phyloP scores from a whole-genome alignment of 2,888 invertebrate genomes.

The Athalia rosae region DNA sequence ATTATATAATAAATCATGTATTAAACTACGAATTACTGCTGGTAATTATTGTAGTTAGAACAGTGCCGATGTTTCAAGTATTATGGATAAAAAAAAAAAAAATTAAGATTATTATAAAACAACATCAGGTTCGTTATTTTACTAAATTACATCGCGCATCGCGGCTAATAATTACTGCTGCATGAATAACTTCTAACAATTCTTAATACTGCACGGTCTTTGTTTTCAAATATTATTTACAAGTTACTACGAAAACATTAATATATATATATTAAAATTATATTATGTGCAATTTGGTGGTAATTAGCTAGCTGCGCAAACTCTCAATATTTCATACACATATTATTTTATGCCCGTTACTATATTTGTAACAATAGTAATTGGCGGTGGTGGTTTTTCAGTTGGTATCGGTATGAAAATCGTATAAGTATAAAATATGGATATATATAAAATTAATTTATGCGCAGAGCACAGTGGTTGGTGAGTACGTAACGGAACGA shows the following conservation, averaged over 20 bases:
- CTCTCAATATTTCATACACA: conserved; percentile 31
- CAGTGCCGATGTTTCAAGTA: conserved; percentile 32
- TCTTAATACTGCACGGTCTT: conserved; percentile 35
- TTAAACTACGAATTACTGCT: conserved; percentile 35
- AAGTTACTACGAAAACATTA: conserved; percentile 36
- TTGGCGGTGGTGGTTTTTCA: conserved; percentile 66
- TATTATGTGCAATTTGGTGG: conserved; percentile 38
- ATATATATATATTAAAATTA: conserved; percentile 12
- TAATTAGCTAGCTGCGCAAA: conserved; percentile 15
- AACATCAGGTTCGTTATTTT: background rate
- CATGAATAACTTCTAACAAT: conserved; percentile 29
- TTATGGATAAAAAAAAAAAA: background rate
- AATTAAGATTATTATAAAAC: background rate
- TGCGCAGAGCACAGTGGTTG: conserved; percentile 58
- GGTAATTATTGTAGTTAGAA: conserved; percentile 13
- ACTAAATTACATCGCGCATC: conserved; percentile 15
- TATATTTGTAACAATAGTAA: background rate
- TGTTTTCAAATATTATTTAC: conserved; percentile 33
- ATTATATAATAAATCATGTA: conserved; percentile 32
- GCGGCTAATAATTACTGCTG: conserved; percentile 29
- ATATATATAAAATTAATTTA: conserved; percentile 56
- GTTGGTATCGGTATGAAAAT: conserved; percentile 66
- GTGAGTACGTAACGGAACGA: conserved; percentile 45
- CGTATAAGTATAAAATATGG: conserved; percentile 19
- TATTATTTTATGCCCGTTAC: background rate